Conservation (phyloP, 2,888 invertebrate genomes). For the Agrypnus murinus region DNA sequence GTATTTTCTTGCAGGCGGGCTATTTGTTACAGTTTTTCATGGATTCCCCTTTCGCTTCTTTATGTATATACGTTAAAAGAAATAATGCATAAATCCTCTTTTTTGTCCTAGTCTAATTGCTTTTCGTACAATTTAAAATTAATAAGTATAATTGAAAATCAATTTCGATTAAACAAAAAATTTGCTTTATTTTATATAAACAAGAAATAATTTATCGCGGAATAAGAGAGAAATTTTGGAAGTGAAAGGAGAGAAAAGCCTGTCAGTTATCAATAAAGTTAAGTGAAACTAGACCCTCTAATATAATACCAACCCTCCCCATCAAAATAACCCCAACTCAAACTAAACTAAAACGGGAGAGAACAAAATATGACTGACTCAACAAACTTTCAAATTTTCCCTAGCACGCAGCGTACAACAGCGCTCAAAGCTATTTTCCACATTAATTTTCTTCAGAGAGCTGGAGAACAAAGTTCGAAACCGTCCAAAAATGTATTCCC, state of each 20-base stretch:
- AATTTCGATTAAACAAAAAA: too few relatives aligned
- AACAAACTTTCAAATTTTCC: slow-evolving; percentile 66
- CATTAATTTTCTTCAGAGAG: slow-evolving; percentile 66
- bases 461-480: slow-evolving; percentile 65
- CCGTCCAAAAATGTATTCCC: slow-evolving; percentile 65
- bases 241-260: slow-evolving; percentile 46
- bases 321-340: slow-evolving; percentile 60
- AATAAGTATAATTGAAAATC: too few relatives aligned
- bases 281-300: slow-evolving; percentile 52
- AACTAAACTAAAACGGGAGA: slow-evolving; percentile 57
- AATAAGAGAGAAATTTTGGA: slow-evolving; percentile 34
- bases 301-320: slow-evolving; percentile 56
- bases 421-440: slow-evolving; percentile 64
- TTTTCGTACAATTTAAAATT: too few relatives aligned
- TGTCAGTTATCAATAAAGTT: slow-evolving; percentile 52
- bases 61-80: too few relatives aligned
- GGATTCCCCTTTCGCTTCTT: too few relatives aligned
- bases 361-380: slow-evolving; percentile 62
- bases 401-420: slow-evolving; percentile 48
- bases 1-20: slow-evolving; percentile 44
- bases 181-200: too few relatives aligned
- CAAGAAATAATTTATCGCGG: too few relatives aligned
- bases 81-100: too few relatives aligned
- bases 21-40: slow-evolving; percentile 39
- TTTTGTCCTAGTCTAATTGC: too few relatives aligned